Conservation (phyloP, 2,888 invertebrate genomes). For the Agonopterix arenella region DNA sequence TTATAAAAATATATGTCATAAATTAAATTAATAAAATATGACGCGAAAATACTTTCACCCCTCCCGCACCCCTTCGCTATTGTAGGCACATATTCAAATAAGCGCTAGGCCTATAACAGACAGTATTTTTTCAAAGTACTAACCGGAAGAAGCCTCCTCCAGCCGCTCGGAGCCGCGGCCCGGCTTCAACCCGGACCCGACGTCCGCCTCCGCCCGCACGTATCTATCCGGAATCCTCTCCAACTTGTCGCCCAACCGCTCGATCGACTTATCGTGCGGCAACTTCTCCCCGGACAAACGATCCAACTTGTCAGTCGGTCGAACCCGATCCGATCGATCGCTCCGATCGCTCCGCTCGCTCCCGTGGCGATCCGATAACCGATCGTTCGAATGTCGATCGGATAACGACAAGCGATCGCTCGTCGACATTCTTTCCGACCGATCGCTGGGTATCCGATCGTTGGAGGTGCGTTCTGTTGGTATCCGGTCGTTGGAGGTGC, state of each 20-base stretch:
- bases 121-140: slow-evolving; percentile 15
- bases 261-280: slow-evolving; percentile 12
- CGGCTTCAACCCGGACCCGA: slow-evolving; percentile 52
- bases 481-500: slow-evolving; percentile 16
- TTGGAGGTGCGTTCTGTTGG: slow-evolving; percentile 9
- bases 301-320: slow-evolving; percentile 36
- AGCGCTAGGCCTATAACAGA: too few relatives aligned
- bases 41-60: too few relatives aligned
- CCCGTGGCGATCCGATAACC: slow-evolving; percentile 12
- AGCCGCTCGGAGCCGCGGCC: slow-evolving; percentile 50
- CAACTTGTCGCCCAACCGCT: slow-evolving; percentile 27
- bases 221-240: slow-evolving; percentile 34
- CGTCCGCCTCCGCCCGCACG: slow-evolving; percentile 62
- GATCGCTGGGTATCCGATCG: slow-evolving; percentile 23
- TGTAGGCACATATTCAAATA: too few relatives aligned
- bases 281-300: slow-evolving; percentile 21
- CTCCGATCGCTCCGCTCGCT: slow-evolving; percentile 10
- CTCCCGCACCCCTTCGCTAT: too few relatives aligned
- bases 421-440: slow-evolving; percentile 11
- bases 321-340: slow-evolving; percentile 9
- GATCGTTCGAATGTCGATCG: slow-evolving; percentile 4
- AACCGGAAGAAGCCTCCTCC: slow-evolving; percentile 53
- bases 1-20: too few relatives aligned
- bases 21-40: too few relatives aligned
- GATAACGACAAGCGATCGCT: slow-evolving; percentile 11